A percentile compares a stretch with the other conserved stretches of the same genome.
These are phyloP conservation scores for Bradypus variegatus DNA, from an alignment of 2,797 vertebrate genomes.

Conservation along the genomic window DNA sequence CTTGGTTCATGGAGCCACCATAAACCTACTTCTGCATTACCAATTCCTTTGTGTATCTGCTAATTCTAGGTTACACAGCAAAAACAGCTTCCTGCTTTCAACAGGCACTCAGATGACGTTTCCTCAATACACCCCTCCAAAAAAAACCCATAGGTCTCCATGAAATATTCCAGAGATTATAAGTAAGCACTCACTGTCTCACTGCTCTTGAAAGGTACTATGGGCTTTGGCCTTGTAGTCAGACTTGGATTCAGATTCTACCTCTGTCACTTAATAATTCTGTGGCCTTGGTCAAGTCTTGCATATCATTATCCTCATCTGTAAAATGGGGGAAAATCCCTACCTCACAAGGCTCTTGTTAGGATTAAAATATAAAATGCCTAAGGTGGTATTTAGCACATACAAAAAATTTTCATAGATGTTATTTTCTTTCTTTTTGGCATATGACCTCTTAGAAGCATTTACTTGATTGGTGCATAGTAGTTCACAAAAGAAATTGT, in stretches of 20 bases:
- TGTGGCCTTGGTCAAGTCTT: not conserved
- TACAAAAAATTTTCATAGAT: not conserved
- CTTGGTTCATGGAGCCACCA: not conserved
- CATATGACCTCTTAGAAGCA: not conserved
- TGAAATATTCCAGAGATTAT: not conserved
- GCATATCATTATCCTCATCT: not conserved
- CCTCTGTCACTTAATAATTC: not conserved
- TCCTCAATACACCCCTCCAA: not conserved
- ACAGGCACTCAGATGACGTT: not conserved
- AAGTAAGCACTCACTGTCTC: not conserved
- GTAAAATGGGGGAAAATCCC: not conserved
- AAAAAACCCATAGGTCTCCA: not conserved
- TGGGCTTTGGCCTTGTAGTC: not conserved
- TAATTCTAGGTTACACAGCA: not conserved
- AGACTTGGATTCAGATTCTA: not conserved
- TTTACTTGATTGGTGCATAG: not conserved
- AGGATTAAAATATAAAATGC: not conserved
- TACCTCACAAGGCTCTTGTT: not conserved
- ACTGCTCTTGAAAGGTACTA: not conserved
- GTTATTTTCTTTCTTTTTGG: not conserved
- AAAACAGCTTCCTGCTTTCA: not conserved
- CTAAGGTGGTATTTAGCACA: not conserved
- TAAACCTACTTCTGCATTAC: not conserved
- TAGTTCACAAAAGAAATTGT: not conserved
- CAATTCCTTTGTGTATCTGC: not conserved